Evolutionary conservation across 2,113 vertebrate species (phyloP).

Genomic region (Prunella himalayana): DNA sequence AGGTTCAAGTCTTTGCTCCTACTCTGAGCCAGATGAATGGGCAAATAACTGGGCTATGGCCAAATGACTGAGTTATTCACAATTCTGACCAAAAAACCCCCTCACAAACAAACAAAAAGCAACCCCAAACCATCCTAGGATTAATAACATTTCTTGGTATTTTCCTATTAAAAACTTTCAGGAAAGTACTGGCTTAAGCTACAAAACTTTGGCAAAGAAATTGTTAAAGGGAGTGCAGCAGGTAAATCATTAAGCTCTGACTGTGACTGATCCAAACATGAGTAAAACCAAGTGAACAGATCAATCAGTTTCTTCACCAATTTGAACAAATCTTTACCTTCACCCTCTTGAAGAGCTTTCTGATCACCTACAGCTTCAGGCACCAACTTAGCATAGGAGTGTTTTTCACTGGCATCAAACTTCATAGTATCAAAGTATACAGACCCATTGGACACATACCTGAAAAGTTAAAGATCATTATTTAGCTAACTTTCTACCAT

Average conservation of each 20-base stretch:
- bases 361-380: constrained; percentile 96
- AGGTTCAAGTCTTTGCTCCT: neutral
- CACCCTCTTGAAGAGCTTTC: constrained; percentile 93
- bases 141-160: neutral
- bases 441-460: constrained; percentile 91
- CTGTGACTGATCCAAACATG: neutral
- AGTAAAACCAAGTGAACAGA: neutral
- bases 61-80: neutral
- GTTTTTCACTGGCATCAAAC: constrained; percentile 82
- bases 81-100: neutral
- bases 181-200: neutral
- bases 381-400: constrained; percentile 95
- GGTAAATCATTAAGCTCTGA: neutral
- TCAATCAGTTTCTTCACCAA: neutral
- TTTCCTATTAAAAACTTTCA: neutral
- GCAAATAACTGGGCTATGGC: neutral
- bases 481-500: neutral
- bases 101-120: neutral
- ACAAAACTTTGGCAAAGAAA: neutral
- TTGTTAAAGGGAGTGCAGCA: neutral
- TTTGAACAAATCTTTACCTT: constrained; percentile 77
- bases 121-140: neutral
- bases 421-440: constrained; percentile 92
- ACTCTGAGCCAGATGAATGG: neutral
- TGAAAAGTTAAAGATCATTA: constrained; percentile 46